These are phyloP conservation scores for Amazona finschi DNA, from an alignment of 2,797 vertebrate species.

Conservation along the genomic window DNA sequence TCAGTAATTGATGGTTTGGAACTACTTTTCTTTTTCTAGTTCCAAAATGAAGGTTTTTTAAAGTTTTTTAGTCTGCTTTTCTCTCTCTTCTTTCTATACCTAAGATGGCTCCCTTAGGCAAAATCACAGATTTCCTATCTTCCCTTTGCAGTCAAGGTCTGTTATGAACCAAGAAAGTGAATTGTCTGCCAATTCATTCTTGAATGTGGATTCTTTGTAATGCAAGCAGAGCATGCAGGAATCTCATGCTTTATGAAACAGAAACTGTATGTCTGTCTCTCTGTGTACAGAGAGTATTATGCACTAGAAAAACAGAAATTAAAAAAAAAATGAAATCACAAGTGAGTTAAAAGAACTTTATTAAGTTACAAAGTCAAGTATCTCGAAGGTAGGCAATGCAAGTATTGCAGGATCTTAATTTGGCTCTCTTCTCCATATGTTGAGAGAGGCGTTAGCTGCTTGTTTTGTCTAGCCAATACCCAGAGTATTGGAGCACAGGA, in stretches of 20 bases:
- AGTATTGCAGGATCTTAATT: background rate
- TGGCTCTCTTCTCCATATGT: background rate
- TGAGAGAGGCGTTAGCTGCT: background rate
- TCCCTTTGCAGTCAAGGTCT: background rate
- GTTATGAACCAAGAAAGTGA: background rate
- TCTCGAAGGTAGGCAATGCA: background rate
- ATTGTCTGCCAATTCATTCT: background rate
- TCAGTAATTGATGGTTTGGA: constrained; percentile 1
- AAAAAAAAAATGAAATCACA: background rate
- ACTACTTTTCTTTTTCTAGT: background rate
- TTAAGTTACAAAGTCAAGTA: background rate
- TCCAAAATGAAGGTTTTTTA: background rate
- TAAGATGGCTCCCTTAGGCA: background rate
- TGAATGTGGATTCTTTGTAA: background rate
- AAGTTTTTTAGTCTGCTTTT: background rate
- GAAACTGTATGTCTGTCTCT: background rate
- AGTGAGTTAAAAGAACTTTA: background rate
- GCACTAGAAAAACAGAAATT: background rate
- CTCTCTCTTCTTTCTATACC: background rate
- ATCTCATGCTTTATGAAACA: background rate
- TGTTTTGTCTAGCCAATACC: background rate
- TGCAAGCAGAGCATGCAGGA: background rate
- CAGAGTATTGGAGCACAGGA: background rate
- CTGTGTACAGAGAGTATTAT: background rate
- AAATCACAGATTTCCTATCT: constrained; percentile 23